Evolutionary conservation across 2,797 vertebrate species (phyloP).

Genomic region (Thamnophis elegans): DNA sequence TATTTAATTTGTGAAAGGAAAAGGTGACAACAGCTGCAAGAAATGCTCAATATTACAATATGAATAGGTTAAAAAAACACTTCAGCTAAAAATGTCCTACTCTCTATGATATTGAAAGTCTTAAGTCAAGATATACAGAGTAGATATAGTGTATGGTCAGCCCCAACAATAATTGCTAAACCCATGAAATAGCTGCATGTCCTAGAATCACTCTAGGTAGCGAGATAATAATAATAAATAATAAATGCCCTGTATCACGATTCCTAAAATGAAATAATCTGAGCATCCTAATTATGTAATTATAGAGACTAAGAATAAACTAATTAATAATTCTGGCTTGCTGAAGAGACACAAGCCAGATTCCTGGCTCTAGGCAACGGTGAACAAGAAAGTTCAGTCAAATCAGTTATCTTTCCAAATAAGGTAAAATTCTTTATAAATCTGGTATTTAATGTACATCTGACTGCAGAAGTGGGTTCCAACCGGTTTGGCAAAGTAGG

Average conservation of each 20-base stretch:
- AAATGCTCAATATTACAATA: not conserved
- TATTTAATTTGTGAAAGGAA: not conserved
- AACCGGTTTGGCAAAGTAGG: no score
- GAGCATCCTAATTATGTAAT: not conserved
- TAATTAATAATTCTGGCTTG: not conserved
- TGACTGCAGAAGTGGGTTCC: no score
- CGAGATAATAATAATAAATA: not conserved
- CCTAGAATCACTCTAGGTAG: not conserved
- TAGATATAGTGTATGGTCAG: not conserved
- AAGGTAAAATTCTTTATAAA: not conserved
- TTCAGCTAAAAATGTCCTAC: not conserved
- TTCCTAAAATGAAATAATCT: not conserved
- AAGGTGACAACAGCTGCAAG: not conserved
- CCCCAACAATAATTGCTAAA: not conserved
- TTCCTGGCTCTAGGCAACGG: not conserved
- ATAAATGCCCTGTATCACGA: not conserved
- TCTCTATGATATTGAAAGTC: not conserved
- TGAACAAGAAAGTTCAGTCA: not conserved
- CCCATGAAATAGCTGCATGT: not conserved
- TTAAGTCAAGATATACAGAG: not conserved
- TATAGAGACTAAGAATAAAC: not conserved
- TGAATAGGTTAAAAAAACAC: not conserved
- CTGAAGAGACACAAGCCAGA: not conserved
- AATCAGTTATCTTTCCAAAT: not conserved
- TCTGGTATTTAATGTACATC: not conserved